A percentile compares a stretch with the other conserved stretches of the same genome.
Conservation (phyloP, 1,140 invertebrate genomes). For the Caenorhabditis remanei region DNA sequence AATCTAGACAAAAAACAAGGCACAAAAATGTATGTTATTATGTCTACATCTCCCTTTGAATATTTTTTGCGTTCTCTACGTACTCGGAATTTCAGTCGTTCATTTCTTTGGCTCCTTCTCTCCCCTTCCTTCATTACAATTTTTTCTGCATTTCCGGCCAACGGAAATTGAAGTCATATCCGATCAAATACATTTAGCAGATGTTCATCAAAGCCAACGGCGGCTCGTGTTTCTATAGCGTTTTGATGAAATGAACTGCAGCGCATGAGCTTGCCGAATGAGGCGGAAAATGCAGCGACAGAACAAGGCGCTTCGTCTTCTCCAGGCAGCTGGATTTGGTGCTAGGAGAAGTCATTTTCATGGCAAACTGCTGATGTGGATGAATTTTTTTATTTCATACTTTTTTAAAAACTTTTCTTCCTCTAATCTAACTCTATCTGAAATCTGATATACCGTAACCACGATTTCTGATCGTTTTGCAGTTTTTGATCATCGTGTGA, state of each 20-base stretch:
- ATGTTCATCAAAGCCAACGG: neutral
- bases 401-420: no score
- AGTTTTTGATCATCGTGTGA: no score
- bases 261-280: neutral
- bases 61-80: neutral
- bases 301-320: neutral
- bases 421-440: no score
- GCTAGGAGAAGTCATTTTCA: neutral
- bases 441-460: no score
- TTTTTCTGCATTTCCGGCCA: slow-evolving; percentile 10
- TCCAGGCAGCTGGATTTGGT: neutral
- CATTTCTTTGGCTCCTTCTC: neutral
- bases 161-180: slow-evolving; percentile 44
- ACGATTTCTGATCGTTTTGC: no score
- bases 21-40: neutral
- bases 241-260: neutral
- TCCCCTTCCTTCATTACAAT: neutral
- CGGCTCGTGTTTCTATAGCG: slow-evolving; percentile 27
- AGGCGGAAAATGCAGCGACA: neutral
- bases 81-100: neutral
- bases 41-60: neutral
- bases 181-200: neutral
- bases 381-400: no score
- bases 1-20: neutral
- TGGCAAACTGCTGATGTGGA: no score